Evolutionary conservation across 2,797 vertebrate species (phyloP).

Genomic region (Holocentrus rufus): DNA sequence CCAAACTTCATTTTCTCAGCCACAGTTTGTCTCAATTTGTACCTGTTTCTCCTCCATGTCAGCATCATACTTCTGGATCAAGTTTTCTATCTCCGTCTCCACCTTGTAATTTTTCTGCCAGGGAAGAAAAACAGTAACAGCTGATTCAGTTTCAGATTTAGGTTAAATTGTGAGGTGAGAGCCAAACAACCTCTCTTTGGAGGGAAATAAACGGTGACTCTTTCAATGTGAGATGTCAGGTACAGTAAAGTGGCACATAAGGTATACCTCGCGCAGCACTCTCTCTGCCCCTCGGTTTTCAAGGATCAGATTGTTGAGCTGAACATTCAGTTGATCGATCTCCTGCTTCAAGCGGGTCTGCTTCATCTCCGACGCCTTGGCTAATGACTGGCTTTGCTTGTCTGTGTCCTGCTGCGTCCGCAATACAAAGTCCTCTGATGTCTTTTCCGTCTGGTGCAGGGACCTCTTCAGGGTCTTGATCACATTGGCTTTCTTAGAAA

Average conservation of each 20-base stretch:
- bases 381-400: constrained; percentile 73
- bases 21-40: constrained; percentile 34
- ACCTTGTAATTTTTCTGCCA: constrained; percentile 85
- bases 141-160: not conserved
- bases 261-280: constrained; percentile 82
- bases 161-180: not conserved
- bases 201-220: not conserved
- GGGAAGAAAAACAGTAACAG: constrained; percentile 21
- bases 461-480: constrained; percentile 78
- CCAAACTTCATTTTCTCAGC: not conserved
- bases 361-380: constrained; percentile 69
- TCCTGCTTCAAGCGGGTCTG: constrained; percentile 78
- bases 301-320: constrained; percentile 71
- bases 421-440: constrained; percentile 63
- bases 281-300: constrained; percentile 81
- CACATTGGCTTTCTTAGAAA: constrained; percentile 74
- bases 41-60: constrained; percentile 90
- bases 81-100: constrained; percentile 84
- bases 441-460: constrained; percentile 71
- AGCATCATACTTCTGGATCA: constrained; percentile 87
- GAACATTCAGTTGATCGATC: constrained; percentile 65
- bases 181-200: not conserved
- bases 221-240: not conserved
- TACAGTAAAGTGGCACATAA: not conserved
- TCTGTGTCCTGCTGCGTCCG: constrained; percentile 68